These are phyloP conservation scores for Nebria salina DNA, from an alignment of 2,888 invertebrate species.

Conservation along the genomic window DNA sequence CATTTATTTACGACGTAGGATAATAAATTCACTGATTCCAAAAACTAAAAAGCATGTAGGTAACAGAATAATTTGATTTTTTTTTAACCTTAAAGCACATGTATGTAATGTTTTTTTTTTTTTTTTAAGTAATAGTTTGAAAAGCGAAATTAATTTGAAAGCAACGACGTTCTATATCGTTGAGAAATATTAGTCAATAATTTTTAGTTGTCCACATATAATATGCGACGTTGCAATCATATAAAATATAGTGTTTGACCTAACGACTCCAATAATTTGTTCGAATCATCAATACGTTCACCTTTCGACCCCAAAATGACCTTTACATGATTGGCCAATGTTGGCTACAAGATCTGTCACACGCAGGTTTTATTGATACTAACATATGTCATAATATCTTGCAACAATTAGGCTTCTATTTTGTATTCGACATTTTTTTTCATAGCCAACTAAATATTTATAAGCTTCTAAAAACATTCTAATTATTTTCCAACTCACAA, in stretches of 20 bases:
- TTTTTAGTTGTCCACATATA: background rate
- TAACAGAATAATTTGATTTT: too few relatives aligned
- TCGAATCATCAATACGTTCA: constrained; percentile 31
- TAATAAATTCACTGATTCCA: too few relatives aligned
- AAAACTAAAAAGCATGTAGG: too few relatives aligned
- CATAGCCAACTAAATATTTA: too few relatives aligned
- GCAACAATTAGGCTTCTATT: constrained; percentile 22
- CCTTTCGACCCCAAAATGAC: constrained; percentile 27
- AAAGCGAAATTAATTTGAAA: background rate
- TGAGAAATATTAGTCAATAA: background rate
- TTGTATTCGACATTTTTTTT: too few relatives aligned
- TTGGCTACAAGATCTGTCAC: constrained; percentile 28
- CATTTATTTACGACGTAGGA: too few relatives aligned
- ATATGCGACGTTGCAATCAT: constrained; percentile 25
- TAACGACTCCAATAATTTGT: constrained; percentile 36
- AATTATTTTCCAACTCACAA: too few relatives aligned
- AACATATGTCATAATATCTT: constrained; percentile 40
- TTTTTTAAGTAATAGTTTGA: background rate
- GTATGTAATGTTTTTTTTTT: too few relatives aligned
- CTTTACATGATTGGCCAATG: constrained; percentile 36
- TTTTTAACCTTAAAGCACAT: too few relatives aligned
- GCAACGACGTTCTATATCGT: background rate
- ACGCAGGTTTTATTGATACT: constrained; percentile 38
- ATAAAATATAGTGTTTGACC: constrained; percentile 24
- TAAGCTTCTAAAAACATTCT: too few relatives aligned